Percentiles rank a stretch among this genome's conserved stretches.
These are phyloP conservation scores for Hyppa rectilinea DNA, from an alignment of 2,888 invertebrate species.

Conservation along the genomic window DNA sequence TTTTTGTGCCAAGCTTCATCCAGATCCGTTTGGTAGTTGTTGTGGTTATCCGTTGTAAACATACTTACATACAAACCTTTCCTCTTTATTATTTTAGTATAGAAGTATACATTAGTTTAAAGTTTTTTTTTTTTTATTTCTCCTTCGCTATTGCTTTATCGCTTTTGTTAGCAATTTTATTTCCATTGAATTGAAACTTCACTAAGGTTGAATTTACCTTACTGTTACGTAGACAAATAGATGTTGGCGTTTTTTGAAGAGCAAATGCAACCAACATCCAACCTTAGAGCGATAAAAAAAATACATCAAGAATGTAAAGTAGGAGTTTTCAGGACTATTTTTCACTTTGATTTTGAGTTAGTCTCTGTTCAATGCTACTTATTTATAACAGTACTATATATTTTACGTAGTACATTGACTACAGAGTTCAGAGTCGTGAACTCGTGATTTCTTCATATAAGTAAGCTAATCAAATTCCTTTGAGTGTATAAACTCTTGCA, in stretches of 20 bases:
- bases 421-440: slow-evolving; percentile 53
- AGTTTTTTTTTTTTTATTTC: too few species aligned
- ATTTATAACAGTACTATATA: neutral
- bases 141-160: too few species aligned
- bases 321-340: neutral
- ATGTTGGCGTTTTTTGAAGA: neutral
- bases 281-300: neutral
- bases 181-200: neutral
- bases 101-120: too few species aligned
- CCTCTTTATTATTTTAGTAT: too few species aligned
- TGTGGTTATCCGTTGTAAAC: too few species aligned
- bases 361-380: neutral
- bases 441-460: slow-evolving; percentile 34
- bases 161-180: neutral
- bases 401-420: slow-evolving; percentile 20
- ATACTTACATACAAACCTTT: too few species aligned
- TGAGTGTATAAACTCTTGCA: slow-evolving; percentile 38
- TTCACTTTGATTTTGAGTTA: neutral
- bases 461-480: slow-evolving; percentile 42
- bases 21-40: too few species aligned
- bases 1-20: too few species aligned
- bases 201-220: neutral
- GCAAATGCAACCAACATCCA: neutral
- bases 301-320: neutral
- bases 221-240: neutral